Base-by-base conservation (phyloP, 2,888 invertebrate species). In the Mythimna pallens region DNA sequence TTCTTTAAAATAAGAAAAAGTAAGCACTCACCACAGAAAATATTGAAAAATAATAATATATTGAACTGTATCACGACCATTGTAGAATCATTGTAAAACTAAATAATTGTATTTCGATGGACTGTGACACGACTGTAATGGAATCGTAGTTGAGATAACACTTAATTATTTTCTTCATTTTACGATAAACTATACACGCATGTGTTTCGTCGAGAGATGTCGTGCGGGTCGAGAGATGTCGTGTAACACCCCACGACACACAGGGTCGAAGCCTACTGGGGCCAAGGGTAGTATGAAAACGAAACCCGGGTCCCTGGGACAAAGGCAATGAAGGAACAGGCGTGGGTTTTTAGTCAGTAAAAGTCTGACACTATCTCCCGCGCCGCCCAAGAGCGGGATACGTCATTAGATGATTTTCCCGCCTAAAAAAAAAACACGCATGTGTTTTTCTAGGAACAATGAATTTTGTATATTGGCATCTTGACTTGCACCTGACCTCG, bases 1-100 rank as follows among this genome's bases (percentile, higher is more conserved):
- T 25, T 25, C 25, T 25, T 25, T n/a, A n/a, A n/a, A n/a, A n/a
- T n/a, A n/a, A n/a, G n/a, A 14, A 54, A 12, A 2, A 34, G 20
- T 54, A 20, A 17, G 5, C 54, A 65, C 73, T 73, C 74, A 73
- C 73, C 73, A 50, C 50, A 73, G 2, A 82, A 75, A 69, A 77
- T 64, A 50, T 66, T 70, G 25, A 75, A 68, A 55, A 78, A 59
- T 36, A 80, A 54, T n/a, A 81, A 58, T 20, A 66, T 2, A 65
- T 57, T 40, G 52, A 74, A 25, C 68, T 62, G 62, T 54, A 70
- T 59, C 10, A n/a, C 17, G 47, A 22, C 67, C 77, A 80, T 81
- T 68, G 63, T 59, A 55, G 30, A 70, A 66, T 57, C 43, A 25
- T 61, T 25, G 50, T 52, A 25, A 55, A 40, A 43, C 17, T 14